phyloP scores from a whole-genome alignment of 1,140 invertebrate species.

The Scaptodrosophila lebanonensis region DNA sequence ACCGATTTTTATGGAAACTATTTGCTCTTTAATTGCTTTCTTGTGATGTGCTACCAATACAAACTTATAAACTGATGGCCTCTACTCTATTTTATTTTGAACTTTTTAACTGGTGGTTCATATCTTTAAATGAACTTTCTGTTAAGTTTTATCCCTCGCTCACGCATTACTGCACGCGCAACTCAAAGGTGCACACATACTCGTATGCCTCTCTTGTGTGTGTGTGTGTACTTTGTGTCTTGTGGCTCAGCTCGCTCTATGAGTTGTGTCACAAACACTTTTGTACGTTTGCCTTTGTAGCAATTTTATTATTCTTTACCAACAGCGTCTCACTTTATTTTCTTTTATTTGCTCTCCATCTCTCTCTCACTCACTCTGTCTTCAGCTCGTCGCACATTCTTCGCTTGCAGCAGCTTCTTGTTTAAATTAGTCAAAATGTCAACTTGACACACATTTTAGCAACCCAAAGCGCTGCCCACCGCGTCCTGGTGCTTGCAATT shows the following conservation, averaged over 20 bases:
- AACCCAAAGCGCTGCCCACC: conserved; percentile 37
- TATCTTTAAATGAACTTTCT: no score
- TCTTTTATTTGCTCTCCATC: background rate
- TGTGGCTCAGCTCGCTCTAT: conserved; percentile 27
- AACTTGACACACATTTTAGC: conserved; percentile 73
- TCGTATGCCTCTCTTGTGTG: conserved; percentile 7
- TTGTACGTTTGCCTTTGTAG: conserved; percentile 36
- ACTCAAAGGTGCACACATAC: no score
- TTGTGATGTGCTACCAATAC: no score
- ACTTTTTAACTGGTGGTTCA: no score
- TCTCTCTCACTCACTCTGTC: background rate
- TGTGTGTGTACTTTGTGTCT: conserved; percentile 27
- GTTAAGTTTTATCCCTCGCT: no score
- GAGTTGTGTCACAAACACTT: conserved; percentile 51
- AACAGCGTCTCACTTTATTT: conserved; percentile 9
- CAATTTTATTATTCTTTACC: conserved; percentile 48
- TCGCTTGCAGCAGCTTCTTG: conserved; percentile 30
- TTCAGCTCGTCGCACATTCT: background rate
- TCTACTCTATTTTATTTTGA: no score
- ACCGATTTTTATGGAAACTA: no score
- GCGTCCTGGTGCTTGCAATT: no score
- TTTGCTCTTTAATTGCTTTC: no score
- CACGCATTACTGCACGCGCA: no score
- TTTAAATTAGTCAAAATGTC: conserved; percentile 73
- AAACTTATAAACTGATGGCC: no score